Evolutionary conservation across 2,888 invertebrate genomes (phyloP).

Genomic region (Caenorhabditis angaria): DNA sequence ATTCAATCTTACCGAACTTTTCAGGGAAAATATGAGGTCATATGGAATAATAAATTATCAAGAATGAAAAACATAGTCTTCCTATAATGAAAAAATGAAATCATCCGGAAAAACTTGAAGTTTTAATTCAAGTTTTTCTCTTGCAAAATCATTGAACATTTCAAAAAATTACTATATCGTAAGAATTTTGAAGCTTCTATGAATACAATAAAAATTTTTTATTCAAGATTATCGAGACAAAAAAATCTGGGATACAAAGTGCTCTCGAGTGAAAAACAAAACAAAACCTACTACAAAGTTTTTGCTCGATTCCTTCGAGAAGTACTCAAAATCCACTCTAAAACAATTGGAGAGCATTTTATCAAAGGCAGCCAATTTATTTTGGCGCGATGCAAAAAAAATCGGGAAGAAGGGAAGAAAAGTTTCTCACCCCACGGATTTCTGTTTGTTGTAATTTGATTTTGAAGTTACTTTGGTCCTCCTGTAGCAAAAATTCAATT

Average conservation of each 20-base stretch:
- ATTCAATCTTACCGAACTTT: neutral
- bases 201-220: too few relatives aligned
- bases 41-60: neutral
- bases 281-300: neutral
- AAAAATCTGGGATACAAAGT: too few relatives aligned
- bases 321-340: slow-evolving; percentile 2
- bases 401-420: neutral
- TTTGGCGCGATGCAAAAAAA: neutral
- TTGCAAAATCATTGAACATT: neutral
- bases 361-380: neutral
- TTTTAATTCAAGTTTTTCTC: neutral
- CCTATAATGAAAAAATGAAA: neutral
- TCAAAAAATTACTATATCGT: neutral
- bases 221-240: too few relatives aligned
- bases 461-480: neutral
- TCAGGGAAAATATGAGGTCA: neutral
- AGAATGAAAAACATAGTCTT: neutral
- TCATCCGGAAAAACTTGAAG: neutral
- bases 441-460: neutral
- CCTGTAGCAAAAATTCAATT: neutral
- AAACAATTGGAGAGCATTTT: slow-evolving; percentile 4
- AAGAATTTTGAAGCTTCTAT: too few relatives aligned
- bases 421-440: neutral
- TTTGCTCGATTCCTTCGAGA: neutral
- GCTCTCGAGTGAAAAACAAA: too few relatives aligned